Base-by-base conservation (phyloP, 1,140 invertebrate genomes). In the Cephus cinctus region DNA sequence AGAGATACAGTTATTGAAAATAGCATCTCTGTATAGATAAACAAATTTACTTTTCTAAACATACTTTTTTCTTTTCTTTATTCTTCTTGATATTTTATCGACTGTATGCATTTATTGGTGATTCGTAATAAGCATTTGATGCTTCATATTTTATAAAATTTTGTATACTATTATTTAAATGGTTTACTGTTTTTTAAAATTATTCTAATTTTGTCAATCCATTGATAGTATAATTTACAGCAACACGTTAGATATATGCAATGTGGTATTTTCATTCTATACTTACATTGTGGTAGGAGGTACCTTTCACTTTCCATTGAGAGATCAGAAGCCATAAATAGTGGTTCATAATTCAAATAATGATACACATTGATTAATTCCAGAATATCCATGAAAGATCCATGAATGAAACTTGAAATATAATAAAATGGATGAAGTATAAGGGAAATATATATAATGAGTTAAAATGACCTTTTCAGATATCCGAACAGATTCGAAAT, bases 401-500 rank as follows among this genome's bases (percentile, higher is more conserved):
- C 12, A 9, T 8, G 8, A 8, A 12, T 30, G 12, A 30, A 30
- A 25, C 2, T 43, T 42, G 21, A 32, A 15, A 47, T 31, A 30
- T 19, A 50, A 50, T 32, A 9, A 36, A 34, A 19, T 23, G 23
- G 38, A 14, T 19, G n/a, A n/a, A 12, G 19, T 30, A 30, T 44
- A 41, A 25, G n/a, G 23, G 23, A 22, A 25, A 42, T 25, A 36
- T 12, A 21, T 20, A 21, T 30, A 9, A 22, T 32, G 39, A 32
- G 43, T 12, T 30, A 8, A 9, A 8, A n/a, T n/a, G n/a, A n/a
- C n/a, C n/a, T 35, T 52, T 50, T 2, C 44, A 57, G 52, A 61
- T 38, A 58, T 51, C 44, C 41, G 22, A 20, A 19, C 14, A 44
- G 44, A 58, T 48, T 60, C 30, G 9, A 69, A 61, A 56, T 57